Percentiles rank a stretch among this genome's conserved stretches.
Conservation (phyloP, 2,888 invertebrate species). For the Bombyx huttoni region DNA sequence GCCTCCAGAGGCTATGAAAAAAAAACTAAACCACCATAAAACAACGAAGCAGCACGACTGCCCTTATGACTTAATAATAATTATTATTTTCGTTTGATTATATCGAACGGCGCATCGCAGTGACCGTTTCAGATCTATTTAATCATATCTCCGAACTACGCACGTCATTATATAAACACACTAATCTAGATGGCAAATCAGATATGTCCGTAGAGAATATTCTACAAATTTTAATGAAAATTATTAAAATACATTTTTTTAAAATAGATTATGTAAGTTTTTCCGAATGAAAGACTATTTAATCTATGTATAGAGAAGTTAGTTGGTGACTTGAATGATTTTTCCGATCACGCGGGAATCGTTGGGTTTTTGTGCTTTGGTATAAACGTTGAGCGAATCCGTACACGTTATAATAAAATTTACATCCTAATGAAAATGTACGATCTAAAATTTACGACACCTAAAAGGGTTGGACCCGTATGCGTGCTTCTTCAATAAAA, state of each 20-base stretch:
- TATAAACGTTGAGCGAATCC: slow-evolving; percentile 71
- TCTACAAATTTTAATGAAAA: slow-evolving; percentile 2
- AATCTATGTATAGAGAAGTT: slow-evolving; percentile 48
- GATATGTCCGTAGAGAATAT: slow-evolving; percentile 35
- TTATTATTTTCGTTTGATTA: neutral
- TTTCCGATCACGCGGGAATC: slow-evolving; percentile 61
- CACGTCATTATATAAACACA: slow-evolving; percentile 14
- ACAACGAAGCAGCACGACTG: neutral
- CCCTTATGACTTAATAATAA: neutral
- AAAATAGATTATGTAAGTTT: slow-evolving; percentile 62
- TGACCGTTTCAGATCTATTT: slow-evolving; percentile 39
- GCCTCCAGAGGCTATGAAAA: neutral
- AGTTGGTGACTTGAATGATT: slow-evolving; percentile 52
- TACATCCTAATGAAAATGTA: slow-evolving; percentile 64
- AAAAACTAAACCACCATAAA: neutral
- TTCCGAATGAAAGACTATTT: slow-evolving; percentile 67
- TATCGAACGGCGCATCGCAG: neutral
- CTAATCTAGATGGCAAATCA: slow-evolving; percentile 45
- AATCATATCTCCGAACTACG: slow-evolving; percentile 25
- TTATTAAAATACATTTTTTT: slow-evolving; percentile 22
- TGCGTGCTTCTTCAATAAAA: slow-evolving; percentile 59
- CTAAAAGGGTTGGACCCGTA: slow-evolving; percentile 71
- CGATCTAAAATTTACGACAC: slow-evolving; percentile 62
- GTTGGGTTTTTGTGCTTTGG: slow-evolving; percentile 72
- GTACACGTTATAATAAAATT: slow-evolving; percentile 56